These are phyloP conservation scores for Stenchaetothrips biformis DNA, from an alignment of 2,888 invertebrate species.

Conservation along the genomic window DNA sequence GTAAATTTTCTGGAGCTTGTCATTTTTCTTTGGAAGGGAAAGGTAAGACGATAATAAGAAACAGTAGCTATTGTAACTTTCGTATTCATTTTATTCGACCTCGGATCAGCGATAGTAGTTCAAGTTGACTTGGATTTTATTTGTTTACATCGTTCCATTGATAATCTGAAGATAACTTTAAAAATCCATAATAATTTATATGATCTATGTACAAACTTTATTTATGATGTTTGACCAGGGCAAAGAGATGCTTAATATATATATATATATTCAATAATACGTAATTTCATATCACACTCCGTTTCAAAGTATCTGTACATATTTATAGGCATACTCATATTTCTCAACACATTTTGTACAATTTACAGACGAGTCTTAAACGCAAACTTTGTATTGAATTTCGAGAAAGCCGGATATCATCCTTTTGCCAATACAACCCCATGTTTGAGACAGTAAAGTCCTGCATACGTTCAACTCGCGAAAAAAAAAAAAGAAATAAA, in stretches of 20 bases:
- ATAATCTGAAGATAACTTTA: slow-evolving; percentile 1
- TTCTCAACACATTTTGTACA: neutral
- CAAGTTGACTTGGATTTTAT: slow-evolving; percentile 16
- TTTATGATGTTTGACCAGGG: neutral
- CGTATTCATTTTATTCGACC: slow-evolving; percentile 6
- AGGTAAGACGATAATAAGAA: neutral
- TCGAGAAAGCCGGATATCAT: too few species aligned
- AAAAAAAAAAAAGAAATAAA: neutral
- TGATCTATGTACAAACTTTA: slow-evolving; percentile 20
- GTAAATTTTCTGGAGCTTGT: too few species aligned
- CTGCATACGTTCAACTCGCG: neutral
- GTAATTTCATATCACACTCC: slow-evolving; percentile 23
- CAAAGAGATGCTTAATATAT: slow-evolving; percentile 16
- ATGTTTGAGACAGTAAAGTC: neutral
- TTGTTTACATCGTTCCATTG: neutral
- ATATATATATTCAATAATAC: neutral
- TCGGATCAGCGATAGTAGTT: slow-evolving; percentile 2
- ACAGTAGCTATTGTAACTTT: slow-evolving; percentile 2
- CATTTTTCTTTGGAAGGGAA: too few species aligned
- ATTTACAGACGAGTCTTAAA: neutral
- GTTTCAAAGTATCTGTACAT: slow-evolving; percentile 18
- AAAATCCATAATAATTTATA: neutral
- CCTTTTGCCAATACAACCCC: neutral
- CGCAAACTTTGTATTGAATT: neutral
- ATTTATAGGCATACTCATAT: neutral